Conservation (phyloP, 2,113 vertebrate species). For the Gnathonemus longibarbis region DNA sequence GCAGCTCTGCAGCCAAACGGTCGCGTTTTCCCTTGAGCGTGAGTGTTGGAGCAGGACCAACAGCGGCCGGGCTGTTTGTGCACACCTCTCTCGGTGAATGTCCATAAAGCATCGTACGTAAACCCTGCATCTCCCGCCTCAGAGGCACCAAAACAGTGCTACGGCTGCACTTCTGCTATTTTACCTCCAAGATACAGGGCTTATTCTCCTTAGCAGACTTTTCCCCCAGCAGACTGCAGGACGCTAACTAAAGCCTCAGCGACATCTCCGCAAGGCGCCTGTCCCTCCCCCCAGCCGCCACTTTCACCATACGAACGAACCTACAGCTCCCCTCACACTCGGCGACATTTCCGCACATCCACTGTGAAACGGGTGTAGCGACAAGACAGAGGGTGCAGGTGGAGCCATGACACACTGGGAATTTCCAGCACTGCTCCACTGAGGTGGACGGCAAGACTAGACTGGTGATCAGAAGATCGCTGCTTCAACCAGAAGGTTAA, state of each 20-base stretch:
- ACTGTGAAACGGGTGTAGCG: not conserved
- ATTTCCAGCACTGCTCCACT: not conserved
- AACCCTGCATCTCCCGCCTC: not conserved
- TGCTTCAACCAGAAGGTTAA: not conserved
- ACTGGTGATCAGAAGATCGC: not conserved
- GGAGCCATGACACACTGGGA: not conserved
- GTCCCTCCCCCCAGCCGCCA: not conserved
- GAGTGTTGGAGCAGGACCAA: not conserved
- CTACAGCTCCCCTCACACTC: not conserved
- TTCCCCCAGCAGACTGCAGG: not conserved
- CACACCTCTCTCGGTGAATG: not conserved
- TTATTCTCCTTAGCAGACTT: not conserved
- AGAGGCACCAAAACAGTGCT: not conserved
- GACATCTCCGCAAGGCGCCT: not conserved
- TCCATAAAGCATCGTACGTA: not conserved
- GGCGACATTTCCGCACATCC: not conserved
- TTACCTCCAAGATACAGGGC: not conserved
- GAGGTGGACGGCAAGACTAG: not conserved
- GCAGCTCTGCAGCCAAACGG: not conserved
- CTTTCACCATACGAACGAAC: not conserved
- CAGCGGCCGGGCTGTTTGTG: not conserved
- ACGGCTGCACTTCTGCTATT: not conserved
- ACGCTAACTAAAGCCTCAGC: not conserved
- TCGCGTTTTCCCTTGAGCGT: not conserved
- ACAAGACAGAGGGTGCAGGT: not conserved